Base-by-base conservation (phyloP, 2,797 vertebrate species). In the Oreochromis mossambicus region DNA sequence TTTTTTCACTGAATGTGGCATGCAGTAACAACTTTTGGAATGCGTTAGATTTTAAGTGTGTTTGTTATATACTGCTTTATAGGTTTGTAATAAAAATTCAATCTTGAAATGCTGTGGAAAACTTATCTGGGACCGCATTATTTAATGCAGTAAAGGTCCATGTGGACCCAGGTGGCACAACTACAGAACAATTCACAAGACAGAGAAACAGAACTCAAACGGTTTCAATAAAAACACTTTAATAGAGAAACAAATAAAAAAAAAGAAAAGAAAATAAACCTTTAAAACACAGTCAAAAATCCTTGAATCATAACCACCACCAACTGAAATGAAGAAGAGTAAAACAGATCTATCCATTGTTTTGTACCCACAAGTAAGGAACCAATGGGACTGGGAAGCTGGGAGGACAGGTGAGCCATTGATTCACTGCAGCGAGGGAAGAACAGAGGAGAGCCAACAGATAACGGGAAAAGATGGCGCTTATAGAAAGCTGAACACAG, bases 201-300 rank as follows among this genome's bases (percentile, higher is more conserved):
- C 54, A 85, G 36, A 50, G 50, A 84, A 83, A 86, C 19, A 26
- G 8, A 89, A 81, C 51, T 80, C 88, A 0, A 81, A 81, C 73
- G 8, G 29, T 56, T 80, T 92, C 94, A 94, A 93, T 95, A 95
- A 94, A 96, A 96, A 95, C 95, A 96, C 94, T 95, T 95, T 95
- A 94, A 96, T 91, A 93, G 94, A 95, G 93, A 95, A 95, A 95
- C 93, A 95, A 94, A 94, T 89, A 94, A 88, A 92, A 26, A 88
- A 93, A 32, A 93, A 92, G 92, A 87, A 92, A 89, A 93, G 68
- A 85, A 92, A 92, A 91, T 55, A 93, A 92, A 92, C 83, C 83
- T 94, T 95, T 95, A 85, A 95, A 95, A 95, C 94, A 96, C 95
- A 95, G 93, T 95, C 94, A 95, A 95, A 95, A 94, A 92, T 94